Conservation (phyloP, 2,113 vertebrate genomes). For the Siphamia tubifer region DNA sequence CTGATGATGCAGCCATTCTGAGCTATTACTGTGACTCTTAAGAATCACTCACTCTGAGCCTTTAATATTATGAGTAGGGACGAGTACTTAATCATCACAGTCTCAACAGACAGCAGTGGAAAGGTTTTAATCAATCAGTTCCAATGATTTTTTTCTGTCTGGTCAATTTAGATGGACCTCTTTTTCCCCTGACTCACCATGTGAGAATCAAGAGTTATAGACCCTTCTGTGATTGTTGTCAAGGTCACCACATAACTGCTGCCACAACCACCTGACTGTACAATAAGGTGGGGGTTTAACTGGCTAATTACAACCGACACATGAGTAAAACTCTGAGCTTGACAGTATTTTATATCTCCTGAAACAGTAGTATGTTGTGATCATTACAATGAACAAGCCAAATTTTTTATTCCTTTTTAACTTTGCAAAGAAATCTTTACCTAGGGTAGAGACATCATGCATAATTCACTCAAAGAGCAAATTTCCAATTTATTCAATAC, state of each 20-base stretch:
- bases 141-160: slow-evolving; percentile 33
- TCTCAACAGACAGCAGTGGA: slow-evolving; percentile 41
- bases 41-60: slow-evolving; percentile 56
- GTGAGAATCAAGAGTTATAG: slow-evolving; percentile 43
- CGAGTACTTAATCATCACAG: slow-evolving; percentile 55
- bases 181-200: slow-evolving; percentile 28
- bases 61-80: slow-evolving; percentile 36
- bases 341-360: slow-evolving; percentile 9
- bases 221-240: slow-evolving; percentile 54
- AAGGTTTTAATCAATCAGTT: slow-evolving; percentile 60
- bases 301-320: slow-evolving; percentile 16
- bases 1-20: slow-evolving; percentile 71
- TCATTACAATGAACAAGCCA: slow-evolving; percentile 39
- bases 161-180: slow-evolving; percentile 37
- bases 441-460: slow-evolving; percentile 47
- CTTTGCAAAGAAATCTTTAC: slow-evolving; percentile 48
- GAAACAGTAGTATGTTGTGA: slow-evolving; percentile 19
- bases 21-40: slow-evolving; percentile 65
- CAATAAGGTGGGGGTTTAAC: slow-evolving; percentile 23
- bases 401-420: slow-evolving; percentile 43
- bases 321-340: slow-evolving; percentile 1
- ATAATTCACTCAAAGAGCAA: slow-evolving; percentile 50
- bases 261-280: slow-evolving; percentile 67
- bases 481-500: slow-evolving; percentile 42
- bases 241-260: slow-evolving; percentile 57